Evolutionary conservation across 2,797 vertebrate genomes (phyloP).

Genomic region (Orestias chungarensis): DNA sequence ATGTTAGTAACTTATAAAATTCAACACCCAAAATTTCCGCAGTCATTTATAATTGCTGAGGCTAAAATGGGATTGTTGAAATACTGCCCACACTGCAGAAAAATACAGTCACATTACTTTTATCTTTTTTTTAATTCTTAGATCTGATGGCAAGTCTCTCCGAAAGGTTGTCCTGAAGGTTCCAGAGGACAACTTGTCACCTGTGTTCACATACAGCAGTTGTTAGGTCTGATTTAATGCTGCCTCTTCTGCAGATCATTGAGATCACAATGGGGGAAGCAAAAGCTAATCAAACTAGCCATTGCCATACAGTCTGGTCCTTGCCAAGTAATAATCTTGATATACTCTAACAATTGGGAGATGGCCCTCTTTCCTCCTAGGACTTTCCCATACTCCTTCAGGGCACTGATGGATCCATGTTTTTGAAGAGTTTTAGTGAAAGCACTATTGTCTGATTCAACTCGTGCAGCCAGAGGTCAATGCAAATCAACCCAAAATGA

Average conservation of each 20-base stretch:
- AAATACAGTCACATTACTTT: background rate
- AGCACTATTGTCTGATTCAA: constrained; percentile 36
- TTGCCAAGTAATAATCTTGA: constrained; percentile 50
- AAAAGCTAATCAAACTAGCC: constrained; percentile 49
- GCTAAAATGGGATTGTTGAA: background rate
- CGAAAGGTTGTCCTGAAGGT: constrained; percentile 26
- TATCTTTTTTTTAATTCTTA: background rate
- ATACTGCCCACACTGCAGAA: too few relatives aligned
- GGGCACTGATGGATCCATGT: constrained; percentile 19
- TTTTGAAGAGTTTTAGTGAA: constrained; percentile 37
- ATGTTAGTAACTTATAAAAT: background rate
- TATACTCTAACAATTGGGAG: constrained; percentile 34
- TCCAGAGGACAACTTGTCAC: constrained; percentile 7
- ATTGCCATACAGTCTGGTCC: constrained; percentile 35
- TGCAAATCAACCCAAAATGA: constrained; percentile 63
- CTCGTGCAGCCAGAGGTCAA: constrained; percentile 55
- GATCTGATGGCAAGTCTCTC: constrained; percentile 25
- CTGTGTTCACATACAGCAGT: constrained; percentile 30
- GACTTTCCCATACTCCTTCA: background rate
- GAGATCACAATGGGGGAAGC: constrained; percentile 20
- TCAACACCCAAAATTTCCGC: background rate
- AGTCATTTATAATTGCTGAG: background rate
- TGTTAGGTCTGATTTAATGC: constrained; percentile 52
- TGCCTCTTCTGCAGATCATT: constrained; percentile 38
- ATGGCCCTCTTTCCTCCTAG: background rate